Percentiles rank a stretch among this genome's conserved stretches.
These are phyloP conservation scores for Cydia pomonella DNA, from an alignment of 1,140 invertebrate genomes.

Conservation along the genomic window DNA sequence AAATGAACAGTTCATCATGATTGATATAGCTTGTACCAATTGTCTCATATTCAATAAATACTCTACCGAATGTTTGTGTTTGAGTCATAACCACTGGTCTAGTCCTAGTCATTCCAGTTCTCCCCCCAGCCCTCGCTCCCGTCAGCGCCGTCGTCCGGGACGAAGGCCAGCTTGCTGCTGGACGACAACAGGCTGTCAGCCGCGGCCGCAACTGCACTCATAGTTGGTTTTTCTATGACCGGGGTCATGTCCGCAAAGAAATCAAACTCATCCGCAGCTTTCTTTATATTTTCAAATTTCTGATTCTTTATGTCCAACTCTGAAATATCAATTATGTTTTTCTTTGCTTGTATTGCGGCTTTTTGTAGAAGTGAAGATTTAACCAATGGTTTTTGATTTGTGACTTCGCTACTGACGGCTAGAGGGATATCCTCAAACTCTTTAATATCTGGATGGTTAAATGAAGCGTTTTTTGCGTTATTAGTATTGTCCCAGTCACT, in stretches of 20 bases:
- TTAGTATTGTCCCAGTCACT: slow-evolving; percentile 87
- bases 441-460: slow-evolving; percentile 35
- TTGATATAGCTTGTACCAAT: slow-evolving; percentile 32
- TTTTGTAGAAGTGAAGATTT: slow-evolving; percentile 61
- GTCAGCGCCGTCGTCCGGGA: slow-evolving; percentile 62
- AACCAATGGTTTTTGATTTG: slow-evolving; percentile 41
- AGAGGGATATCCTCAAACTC: slow-evolving; percentile 30
- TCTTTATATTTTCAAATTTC: slow-evolving; percentile 71
- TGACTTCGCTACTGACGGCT: slow-evolving; percentile 30
- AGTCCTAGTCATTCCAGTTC: slow-evolving; percentile 66
- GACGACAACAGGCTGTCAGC: slow-evolving; percentile 50
- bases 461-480: slow-evolving; percentile 20
- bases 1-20: background rate
- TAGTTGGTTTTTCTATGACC: slow-evolving; percentile 85
- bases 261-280: slow-evolving; percentile 83
- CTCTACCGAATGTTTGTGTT: slow-evolving; percentile 4
- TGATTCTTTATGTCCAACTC: slow-evolving; percentile 89
- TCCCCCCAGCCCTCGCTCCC: slow-evolving; percentile 75
- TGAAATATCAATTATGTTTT: slow-evolving; percentile 83
- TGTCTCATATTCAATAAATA: slow-evolving; percentile 30
- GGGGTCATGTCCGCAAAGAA: slow-evolving; percentile 93
- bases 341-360: slow-evolving; percentile 71
- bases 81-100: slow-evolving; percentile 31
- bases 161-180: slow-evolving; percentile 74
- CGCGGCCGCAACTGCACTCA: slow-evolving; percentile 68